These are phyloP conservation scores for Neostethus bicornis DNA, from an alignment of 2,797 vertebrate genomes.

Conservation along the genomic window DNA sequence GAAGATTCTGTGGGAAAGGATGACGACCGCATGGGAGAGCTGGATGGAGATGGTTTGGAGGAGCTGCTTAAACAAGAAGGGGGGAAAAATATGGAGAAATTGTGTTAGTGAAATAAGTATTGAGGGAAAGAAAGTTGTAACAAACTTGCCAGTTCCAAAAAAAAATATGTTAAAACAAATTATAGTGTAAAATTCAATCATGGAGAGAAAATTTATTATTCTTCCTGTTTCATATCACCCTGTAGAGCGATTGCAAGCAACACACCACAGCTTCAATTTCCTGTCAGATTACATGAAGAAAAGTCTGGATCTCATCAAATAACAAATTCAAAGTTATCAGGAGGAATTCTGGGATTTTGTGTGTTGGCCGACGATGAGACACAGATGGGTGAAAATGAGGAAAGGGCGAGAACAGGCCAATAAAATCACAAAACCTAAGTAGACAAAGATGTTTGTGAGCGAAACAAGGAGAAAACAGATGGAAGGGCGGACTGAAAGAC, in stretches of 20 bases:
- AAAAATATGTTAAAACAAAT: background rate
- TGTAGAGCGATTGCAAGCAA: background rate
- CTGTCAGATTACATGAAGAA: conserved; percentile 1
- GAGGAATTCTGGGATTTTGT: background rate
- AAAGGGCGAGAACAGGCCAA: background rate
- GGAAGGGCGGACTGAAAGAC: background rate
- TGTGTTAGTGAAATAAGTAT: background rate
- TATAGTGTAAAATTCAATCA: background rate
- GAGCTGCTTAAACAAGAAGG: conserved; percentile 17
- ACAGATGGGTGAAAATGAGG: conserved; percentile 4
- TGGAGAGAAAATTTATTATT: conserved; percentile 1
- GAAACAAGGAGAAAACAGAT: conserved; percentile 13
- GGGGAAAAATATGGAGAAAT: background rate
- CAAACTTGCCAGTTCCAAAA: background rate
- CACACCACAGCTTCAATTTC: background rate
- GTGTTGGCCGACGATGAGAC: background rate
- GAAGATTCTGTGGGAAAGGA: background rate
- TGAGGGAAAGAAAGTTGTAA: too few relatives aligned
- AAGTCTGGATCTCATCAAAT: background rate
- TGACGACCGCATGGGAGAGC: background rate
- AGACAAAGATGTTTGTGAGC: conserved; percentile 6
- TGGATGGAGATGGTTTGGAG: background rate
- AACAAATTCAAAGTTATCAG: background rate
- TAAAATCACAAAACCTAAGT: background rate
- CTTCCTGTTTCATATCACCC: conserved; percentile 4